Conservation (phyloP, 1,140 invertebrate genomes). For the Zaprionus kolodkinae region DNA sequence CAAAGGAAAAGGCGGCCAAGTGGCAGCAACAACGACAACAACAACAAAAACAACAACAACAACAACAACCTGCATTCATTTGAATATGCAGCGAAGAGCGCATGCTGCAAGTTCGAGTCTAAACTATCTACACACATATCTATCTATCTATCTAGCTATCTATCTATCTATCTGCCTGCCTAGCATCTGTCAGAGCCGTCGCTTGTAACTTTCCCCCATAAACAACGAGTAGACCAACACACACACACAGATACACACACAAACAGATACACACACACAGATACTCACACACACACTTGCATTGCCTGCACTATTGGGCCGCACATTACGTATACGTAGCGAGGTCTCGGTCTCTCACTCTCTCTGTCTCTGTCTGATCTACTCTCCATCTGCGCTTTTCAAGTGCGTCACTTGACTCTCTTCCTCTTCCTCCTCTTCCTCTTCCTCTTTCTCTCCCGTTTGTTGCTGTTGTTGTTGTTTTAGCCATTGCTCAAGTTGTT, state of each 20-base stretch:
- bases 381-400: slow-evolving; percentile 36
- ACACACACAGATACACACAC: slow-evolving; percentile 32
- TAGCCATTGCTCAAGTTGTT: slow-evolving; percentile 26
- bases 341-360: slow-evolving; percentile 32
- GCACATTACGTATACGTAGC: slow-evolving; percentile 10
- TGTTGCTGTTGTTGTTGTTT: slow-evolving; percentile 5
- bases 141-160: slow-evolving; percentile 65
- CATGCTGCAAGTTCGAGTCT: slow-evolving; percentile 65
- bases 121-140: slow-evolving; percentile 30
- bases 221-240: slow-evolving; percentile 41
- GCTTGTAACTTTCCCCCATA: slow-evolving; percentile 79
- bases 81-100: slow-evolving; percentile 59
- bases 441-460: not conserved
- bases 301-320: slow-evolving; percentile 62
- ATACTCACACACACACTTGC: slow-evolving; percentile 39
- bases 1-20: slow-evolving; percentile 75
- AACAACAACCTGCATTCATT: slow-evolving; percentile 67
- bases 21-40: slow-evolving; percentile 41
- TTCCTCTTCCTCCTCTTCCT: not conserved
- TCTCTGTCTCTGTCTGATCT: not conserved
- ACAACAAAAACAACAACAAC: slow-evolving; percentile 23
- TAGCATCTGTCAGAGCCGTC: slow-evolving; percentile 73
- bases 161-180: slow-evolving; percentile 59
- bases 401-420: slow-evolving; percentile 42
- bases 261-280: slow-evolving; percentile 18